These are phyloP conservation scores for Mus caroli DNA, from an alignment of 2,797 vertebrate species.

Conservation along the genomic window DNA sequence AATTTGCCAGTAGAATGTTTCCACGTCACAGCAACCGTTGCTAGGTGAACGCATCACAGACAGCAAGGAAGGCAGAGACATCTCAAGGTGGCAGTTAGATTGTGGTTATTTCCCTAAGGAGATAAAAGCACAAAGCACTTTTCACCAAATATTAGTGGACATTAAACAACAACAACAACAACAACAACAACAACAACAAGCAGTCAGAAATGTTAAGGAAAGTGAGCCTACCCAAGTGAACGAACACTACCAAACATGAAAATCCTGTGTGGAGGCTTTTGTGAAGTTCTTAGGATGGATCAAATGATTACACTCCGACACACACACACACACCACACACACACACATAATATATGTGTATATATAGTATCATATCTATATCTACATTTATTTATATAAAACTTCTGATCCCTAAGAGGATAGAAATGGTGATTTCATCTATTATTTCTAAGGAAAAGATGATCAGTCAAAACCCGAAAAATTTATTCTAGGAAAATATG, in stretches of 20 bases:
- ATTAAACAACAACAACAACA: too few species aligned
- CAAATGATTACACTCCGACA: not conserved
- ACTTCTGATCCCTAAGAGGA: not conserved
- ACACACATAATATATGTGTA: too few species aligned
- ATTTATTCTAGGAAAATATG: slow-evolving; percentile 19
- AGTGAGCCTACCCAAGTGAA: not conserved
- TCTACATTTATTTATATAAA: not conserved
- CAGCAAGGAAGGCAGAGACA: not conserved
- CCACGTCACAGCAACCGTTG: slow-evolving; percentile 46
- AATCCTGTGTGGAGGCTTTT: not conserved
- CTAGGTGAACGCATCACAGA: slow-evolving; percentile 77
- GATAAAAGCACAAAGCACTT: slow-evolving; percentile 25
- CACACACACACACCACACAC: too few species aligned
- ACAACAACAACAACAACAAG: not conserved
- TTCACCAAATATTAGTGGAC: slow-evolving; percentile 27
- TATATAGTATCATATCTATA: not conserved
- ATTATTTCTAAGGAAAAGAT: slow-evolving; percentile 37
- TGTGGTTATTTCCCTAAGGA: not conserved
- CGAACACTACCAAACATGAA: slow-evolving; percentile 3
- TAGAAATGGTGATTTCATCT: not conserved
- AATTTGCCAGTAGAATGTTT: slow-evolving; percentile 70
- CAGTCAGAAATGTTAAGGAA: not conserved
- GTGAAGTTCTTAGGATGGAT: slow-evolving; percentile 38
- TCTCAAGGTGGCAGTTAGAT: not conserved
- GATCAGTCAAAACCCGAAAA: slow-evolving; percentile 39